Conservation (phyloP, 2,113 vertebrate genomes). For the Rhinoderma darwinii region DNA sequence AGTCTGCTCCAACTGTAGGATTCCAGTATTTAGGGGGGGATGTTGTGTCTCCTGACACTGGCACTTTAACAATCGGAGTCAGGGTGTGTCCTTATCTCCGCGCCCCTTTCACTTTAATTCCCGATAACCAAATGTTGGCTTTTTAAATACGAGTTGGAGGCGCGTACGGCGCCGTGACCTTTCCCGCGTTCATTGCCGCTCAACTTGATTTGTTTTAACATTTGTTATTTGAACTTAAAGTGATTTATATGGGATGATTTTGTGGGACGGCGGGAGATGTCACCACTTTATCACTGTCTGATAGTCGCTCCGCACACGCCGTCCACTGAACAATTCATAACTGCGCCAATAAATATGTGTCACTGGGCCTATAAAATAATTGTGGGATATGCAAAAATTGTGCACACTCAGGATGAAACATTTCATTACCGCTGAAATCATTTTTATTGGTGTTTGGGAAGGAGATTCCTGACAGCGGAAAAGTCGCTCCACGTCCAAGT, state of each 20-base stretch:
- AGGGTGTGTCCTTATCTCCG: background rate
- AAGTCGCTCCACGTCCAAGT: background rate
- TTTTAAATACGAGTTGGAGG: background rate
- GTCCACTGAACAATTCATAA: conserved; percentile 49
- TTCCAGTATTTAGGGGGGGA: no score
- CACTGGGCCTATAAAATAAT: conserved; percentile 33
- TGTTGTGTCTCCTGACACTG: no score
- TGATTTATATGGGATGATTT: conserved; percentile 21
- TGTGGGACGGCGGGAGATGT: background rate
- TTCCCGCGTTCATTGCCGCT: background rate
- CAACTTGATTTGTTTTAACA: conserved; percentile 44
- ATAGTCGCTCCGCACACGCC: background rate
- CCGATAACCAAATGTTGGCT: background rate
- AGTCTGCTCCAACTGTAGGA: no score
- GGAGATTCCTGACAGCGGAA: background rate
- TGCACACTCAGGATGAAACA: conserved; percentile 7
- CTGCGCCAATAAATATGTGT: conserved; percentile 44
- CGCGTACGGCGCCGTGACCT: background rate
- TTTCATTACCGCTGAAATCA: conserved; percentile 49
- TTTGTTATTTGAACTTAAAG: conserved; percentile 47
- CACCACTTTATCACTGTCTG: conserved; percentile 23
- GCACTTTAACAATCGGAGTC: no score
- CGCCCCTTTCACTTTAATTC: background rate
- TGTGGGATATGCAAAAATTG: conserved; percentile 43
- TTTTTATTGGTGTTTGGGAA: conserved; percentile 48